These are phyloP conservation scores for Volucella inflata DNA, from an alignment of 2,888 invertebrate species.

Conservation along the genomic window DNA sequence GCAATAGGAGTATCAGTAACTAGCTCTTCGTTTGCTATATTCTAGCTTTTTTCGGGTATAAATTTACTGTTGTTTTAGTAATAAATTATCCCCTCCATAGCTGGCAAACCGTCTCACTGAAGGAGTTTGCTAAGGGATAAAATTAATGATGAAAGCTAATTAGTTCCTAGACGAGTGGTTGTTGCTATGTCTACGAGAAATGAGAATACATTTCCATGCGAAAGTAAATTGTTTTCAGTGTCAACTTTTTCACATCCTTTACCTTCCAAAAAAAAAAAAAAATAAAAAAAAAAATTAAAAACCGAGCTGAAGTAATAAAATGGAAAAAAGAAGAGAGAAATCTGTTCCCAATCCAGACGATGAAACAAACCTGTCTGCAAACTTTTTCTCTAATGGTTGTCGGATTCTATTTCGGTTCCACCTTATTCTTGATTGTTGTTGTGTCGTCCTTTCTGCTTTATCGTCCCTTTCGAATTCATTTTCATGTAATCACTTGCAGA, in stretches of 20 bases:
- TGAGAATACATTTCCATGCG: no score
- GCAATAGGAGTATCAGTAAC: no score
- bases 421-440: constrained; percentile 16
- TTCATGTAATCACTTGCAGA: constrained; percentile 56
- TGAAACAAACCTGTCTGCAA: constrained; percentile 49
- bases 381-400: constrained; percentile 35
- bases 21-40: not conserved
- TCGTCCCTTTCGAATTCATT: constrained; percentile 26
- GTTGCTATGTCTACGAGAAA: no score
- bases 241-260: no score
- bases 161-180: no score
- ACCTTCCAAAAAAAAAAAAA: not conserved
- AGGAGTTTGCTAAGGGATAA: no score
- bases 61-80: not conserved
- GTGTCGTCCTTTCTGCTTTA: constrained; percentile 13
- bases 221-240: no score
- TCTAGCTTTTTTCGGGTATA: constrained; percentile 10
- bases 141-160: no score
- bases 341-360: constrained; percentile 55
- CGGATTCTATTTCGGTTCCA: not conserved
- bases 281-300: constrained; percentile 4
- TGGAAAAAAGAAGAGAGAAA: constrained; percentile 29
- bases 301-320: constrained; percentile 46
- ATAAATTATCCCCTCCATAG: no score
- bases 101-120: no score